These are phyloP conservation scores for Somateria mollissima DNA, from an alignment of 2,797 vertebrate genomes.

Conservation along the genomic window DNA sequence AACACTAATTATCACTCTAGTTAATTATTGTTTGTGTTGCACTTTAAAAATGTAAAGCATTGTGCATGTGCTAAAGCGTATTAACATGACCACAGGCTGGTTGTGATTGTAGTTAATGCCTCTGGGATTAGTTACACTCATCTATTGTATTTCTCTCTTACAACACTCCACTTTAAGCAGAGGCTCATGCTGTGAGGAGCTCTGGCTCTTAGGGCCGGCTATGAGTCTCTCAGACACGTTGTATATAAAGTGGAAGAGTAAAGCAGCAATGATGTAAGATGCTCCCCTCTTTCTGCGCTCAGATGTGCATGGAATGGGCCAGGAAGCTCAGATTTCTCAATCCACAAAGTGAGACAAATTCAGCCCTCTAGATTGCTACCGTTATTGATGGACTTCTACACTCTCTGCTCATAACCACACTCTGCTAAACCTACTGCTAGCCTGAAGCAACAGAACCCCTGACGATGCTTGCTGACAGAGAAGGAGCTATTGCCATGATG, in stretches of 20 bases:
- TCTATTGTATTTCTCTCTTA: not conserved
- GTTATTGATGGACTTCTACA: not conserved
- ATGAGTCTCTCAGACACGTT: not conserved
- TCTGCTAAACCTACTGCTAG: not conserved
- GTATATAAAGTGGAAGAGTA: not conserved
- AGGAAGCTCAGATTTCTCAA: not conserved
- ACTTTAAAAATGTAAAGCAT: not conserved
- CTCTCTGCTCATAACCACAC: not conserved
- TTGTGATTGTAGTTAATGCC: not conserved
- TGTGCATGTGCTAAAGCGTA: not conserved
- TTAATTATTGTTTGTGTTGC: not conserved
- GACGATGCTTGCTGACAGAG: not conserved
- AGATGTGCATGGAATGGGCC: accelerated
- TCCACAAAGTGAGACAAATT: not conserved
- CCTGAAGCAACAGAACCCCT: not conserved
- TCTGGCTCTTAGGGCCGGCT: not conserved
- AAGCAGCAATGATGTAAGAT: not conserved
- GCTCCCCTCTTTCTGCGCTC: not conserved
- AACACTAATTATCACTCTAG: not conserved
- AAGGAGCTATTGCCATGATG: not conserved
- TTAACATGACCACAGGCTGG: not conserved
- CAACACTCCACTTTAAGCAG: not conserved
- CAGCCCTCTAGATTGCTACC: not conserved
- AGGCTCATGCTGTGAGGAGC: not conserved
- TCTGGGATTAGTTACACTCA: not conserved